These are phyloP conservation scores for Cyphomyrmex costatus DNA, from an alignment of 1,140 invertebrate species.

Conservation along the genomic window DNA sequence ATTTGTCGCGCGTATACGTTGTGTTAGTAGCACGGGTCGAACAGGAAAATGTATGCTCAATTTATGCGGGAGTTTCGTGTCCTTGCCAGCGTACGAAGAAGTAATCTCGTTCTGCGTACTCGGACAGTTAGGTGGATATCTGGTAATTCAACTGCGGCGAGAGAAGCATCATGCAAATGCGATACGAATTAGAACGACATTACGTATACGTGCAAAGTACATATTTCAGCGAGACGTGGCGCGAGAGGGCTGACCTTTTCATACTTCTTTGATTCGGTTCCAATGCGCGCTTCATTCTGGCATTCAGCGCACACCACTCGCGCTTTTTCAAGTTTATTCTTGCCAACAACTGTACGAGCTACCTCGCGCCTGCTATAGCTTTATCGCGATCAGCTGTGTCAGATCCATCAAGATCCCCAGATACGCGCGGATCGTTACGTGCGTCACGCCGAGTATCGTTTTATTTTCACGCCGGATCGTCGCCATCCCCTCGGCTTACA, in stretches of 20 bases:
- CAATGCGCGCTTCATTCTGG: conserved; percentile 64
- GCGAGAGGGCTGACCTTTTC: conserved; percentile 50
- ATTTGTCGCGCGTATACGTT: conserved; percentile 15
- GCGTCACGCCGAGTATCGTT: conserved; percentile 46
- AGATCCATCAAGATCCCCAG: conserved; percentile 54
- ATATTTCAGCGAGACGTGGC: neutral
- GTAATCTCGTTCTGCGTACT: conserved; percentile 2
- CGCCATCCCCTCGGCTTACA: conserved; percentile 30
- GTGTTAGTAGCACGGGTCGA: neutral
- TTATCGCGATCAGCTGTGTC: conserved; percentile 59
- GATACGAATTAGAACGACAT: conserved; percentile 36
- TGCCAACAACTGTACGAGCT: conserved; percentile 28
- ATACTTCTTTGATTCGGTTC: conserved; percentile 63
- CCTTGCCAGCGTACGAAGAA: conserved; percentile 2
- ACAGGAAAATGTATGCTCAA: conserved; percentile 18
- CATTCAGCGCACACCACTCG: conserved; percentile 10
- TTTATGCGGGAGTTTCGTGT: conserved; percentile 11
- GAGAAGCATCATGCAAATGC: conserved; percentile 37
- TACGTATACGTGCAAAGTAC: neutral
- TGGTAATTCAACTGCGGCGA: conserved; percentile 17
- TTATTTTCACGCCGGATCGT: conserved; percentile 56
- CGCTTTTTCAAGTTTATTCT: conserved; percentile 49
- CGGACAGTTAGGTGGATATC: neutral
- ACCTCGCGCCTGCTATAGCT: neutral
- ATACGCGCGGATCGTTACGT: conserved; percentile 27